phyloP scores from a whole-genome alignment of 2,113 vertebrate species.

The Alligator mississippiensis region DNA sequence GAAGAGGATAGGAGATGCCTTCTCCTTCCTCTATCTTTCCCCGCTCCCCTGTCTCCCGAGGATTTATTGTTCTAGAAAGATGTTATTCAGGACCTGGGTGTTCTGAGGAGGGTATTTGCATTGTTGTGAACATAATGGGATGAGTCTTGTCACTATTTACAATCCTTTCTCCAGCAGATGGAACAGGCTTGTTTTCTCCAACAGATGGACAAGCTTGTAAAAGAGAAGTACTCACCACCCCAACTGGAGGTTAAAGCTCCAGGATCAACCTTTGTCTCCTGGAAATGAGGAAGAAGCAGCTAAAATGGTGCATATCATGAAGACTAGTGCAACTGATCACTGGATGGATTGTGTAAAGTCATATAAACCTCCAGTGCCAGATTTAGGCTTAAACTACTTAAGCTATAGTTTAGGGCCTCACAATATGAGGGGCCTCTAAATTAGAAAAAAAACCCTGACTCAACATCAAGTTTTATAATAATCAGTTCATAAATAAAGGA shows the following conservation, averaged over 20 bases:
- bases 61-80: too few species aligned
- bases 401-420: too few species aligned
- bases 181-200: background rate
- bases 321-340: background rate
- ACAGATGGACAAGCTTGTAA: background rate
- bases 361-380: background rate
- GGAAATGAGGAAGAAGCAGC: background rate
- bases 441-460: too few species aligned
- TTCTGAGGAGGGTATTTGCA: background rate
- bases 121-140: background rate
- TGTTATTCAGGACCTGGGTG: too few species aligned
- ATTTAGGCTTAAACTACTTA: too few species aligned
- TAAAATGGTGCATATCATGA: background rate
- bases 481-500: too few species aligned
- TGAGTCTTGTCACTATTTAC: too few species aligned
- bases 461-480: too few species aligned
- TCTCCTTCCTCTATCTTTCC: too few species aligned
- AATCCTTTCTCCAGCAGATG: background rate
- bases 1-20: too few species aligned
- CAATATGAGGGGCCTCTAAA: too few species aligned
- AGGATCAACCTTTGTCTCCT: background rate
- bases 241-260: background rate
- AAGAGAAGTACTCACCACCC: background rate
- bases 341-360: background rate
- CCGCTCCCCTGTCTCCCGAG: too few species aligned